Percentiles rank a stretch among this genome's conserved stretches.
Conservation (phyloP, 1,140 invertebrate genomes). For the Reticulitermes speratus region DNA sequence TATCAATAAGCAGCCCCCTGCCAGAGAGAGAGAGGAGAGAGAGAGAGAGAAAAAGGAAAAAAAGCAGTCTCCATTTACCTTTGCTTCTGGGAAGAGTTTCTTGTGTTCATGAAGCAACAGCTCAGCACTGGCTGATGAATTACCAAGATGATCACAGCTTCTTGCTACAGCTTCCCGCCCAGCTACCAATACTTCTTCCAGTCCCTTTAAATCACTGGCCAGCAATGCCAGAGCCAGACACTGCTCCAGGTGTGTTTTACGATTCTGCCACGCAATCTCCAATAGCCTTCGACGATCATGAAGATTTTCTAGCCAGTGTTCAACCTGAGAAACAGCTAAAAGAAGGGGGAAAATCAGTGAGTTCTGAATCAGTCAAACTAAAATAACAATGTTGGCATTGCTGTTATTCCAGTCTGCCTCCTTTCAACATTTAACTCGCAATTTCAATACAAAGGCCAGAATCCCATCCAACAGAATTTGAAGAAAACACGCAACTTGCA, state of each 20-base stretch:
- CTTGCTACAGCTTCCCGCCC: conserved; percentile 48
- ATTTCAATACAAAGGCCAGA: no score
- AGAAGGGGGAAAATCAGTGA: conserved; percentile 27
- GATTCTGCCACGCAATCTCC: conserved; percentile 69
- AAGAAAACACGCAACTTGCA: no score
- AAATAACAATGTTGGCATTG: no score
- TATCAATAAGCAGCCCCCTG: no score
- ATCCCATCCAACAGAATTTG: no score
- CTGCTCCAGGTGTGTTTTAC: conserved; percentile 72
- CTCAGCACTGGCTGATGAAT: conserved; percentile 69
- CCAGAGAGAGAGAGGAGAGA: no score
- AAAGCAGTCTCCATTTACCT: conserved; percentile 48
- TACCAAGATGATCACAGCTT: conserved; percentile 56
- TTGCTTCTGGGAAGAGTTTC: conserved; percentile 70
- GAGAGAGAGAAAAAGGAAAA: no score
- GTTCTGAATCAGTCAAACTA: no score
- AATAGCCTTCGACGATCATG: conserved; percentile 73
- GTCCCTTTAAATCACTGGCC: conserved; percentile 68
- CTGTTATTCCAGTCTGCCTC: no score
- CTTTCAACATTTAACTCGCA: no score
- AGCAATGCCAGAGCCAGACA: conserved; percentile 72
- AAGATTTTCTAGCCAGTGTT: conserved; percentile 72
- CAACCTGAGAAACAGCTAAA: conserved; percentile 66
- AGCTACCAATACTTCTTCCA: conserved; percentile 59
- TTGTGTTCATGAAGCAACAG: conserved; percentile 66